phyloP scores from a whole-genome alignment of 2,113 vertebrate genomes.

The Martes martes region DNA sequence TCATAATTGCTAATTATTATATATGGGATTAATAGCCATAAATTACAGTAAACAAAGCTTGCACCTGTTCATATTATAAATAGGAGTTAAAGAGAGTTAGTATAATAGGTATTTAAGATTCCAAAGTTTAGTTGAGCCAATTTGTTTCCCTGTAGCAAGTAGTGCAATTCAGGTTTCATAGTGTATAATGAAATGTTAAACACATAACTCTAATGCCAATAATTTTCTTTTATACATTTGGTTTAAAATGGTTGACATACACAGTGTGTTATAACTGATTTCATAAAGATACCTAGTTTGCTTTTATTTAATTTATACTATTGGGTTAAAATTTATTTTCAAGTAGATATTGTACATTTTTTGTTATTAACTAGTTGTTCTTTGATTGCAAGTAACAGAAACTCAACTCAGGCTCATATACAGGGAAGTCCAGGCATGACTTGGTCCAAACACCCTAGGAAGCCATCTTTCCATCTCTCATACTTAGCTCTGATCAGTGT shows the following conservation, averaged over 20 bases:
- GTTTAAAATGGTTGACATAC: constrained; percentile 11
- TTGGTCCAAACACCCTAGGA: neutral
- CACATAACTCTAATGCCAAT: neutral
- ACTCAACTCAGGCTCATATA: neutral
- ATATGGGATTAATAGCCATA: constrained; percentile 68
- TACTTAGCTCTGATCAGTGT: neutral
- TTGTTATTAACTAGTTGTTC: neutral
- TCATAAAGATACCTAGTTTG: neutral
- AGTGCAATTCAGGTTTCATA: constrained; percentile 1
- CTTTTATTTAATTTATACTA: constrained; percentile 27
- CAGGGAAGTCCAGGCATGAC: neutral
- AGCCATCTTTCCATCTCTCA: neutral
- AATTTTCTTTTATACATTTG: neutral
- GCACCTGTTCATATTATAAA: constrained; percentile 55
- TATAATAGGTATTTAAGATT: constrained; percentile 62
- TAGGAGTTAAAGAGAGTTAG: constrained; percentile 51
- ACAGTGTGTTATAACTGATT: neutral
- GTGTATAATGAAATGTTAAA: constrained; percentile 38
- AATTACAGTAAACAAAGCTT: constrained; percentile 66
- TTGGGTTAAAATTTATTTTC: constrained; percentile 25
- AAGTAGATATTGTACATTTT: neutral
- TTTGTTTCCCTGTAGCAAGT: constrained; percentile 68
- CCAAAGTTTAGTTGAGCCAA: constrained; percentile 58
- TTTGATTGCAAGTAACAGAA: constrained; percentile 1
- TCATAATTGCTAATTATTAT: constrained; percentile 66